A percentile compares a stretch with the other conserved stretches of the same genome.
Conservation (phyloP, 2,797 vertebrate genomes). For the Philypnodon macrostomus region DNA sequence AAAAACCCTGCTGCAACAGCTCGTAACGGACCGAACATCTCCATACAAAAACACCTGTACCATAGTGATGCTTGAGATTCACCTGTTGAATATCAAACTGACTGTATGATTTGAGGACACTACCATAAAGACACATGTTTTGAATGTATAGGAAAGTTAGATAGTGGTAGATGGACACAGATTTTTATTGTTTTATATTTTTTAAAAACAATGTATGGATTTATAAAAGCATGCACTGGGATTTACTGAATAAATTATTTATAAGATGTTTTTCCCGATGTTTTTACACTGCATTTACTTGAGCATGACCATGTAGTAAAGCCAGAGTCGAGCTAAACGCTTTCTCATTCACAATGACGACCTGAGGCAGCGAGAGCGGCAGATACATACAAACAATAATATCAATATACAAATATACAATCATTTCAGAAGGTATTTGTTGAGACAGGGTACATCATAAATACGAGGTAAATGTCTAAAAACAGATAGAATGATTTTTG, state of each 20-base stretch:
- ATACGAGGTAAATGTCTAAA: too few species aligned
- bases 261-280: constrained; percentile 30
- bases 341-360: too few species aligned
- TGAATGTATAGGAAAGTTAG: constrained; percentile 12
- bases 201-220: constrained; percentile 36
- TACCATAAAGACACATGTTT: constrained; percentile 8
- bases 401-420: too few species aligned
- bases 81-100: constrained; percentile 4
- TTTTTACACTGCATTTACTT: not conserved
- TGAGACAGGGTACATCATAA: too few species aligned
- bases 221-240: constrained; percentile 38
- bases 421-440: too few species aligned
- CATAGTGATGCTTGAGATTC: constrained; percentile 2
- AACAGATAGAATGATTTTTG: too few species aligned
- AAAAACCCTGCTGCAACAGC: constrained; percentile 63
- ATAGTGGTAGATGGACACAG: not conserved
- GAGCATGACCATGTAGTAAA: too few species aligned
- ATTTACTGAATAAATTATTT: constrained; percentile 63
- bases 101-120: constrained; percentile 14
- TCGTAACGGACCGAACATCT: constrained; percentile 38
- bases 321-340: too few species aligned
- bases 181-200: constrained; percentile 15
- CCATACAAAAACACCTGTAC: not conserved
- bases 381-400: too few species aligned
- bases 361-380: too few species aligned